Evolutionary conservation across 2,888 invertebrate genomes (phyloP).

Genomic region (Pachycephus smyrnensis): DNA sequence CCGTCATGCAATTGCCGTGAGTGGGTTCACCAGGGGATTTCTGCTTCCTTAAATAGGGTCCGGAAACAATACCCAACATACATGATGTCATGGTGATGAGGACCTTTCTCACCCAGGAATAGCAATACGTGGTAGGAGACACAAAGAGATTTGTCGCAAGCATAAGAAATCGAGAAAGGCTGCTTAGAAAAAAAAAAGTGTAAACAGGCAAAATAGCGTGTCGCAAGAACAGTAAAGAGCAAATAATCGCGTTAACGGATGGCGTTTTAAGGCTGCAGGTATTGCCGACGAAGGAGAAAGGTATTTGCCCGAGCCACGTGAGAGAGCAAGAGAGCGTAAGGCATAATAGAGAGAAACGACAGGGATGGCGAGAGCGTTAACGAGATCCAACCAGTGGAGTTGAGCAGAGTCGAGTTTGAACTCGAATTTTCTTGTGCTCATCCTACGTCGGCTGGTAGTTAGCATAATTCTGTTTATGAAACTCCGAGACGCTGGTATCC

Average conservation of each 20-base stretch:
- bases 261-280: conserved; percentile 16
- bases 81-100: background rate
- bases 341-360: conserved; percentile 14
- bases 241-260: conserved; percentile 25
- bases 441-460: conserved; percentile 58
- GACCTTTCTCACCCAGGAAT: background rate
- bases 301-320: conserved; percentile 3
- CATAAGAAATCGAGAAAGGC: background rate
- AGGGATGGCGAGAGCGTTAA: conserved; percentile 21
- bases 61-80: background rate
- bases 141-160: background rate
- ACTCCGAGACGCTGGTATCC: conserved; percentile 36
- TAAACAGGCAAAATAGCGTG: background rate
- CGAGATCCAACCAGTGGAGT: conserved; percentile 34
- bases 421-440: conserved; percentile 44
- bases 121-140: background rate
- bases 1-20: background rate
- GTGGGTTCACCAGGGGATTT: background rate
- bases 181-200: background rate
- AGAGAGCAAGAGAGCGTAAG: conserved; percentile 11
- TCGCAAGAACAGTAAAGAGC: conserved; percentile 5
- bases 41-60: background rate
- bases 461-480: conserved; percentile 70
- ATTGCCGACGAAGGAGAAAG: background rate
- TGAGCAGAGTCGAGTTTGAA: conserved; percentile 39